These are phyloP conservation scores for Drosophila nr. perissopoda DNA, from an alignment of 2,888 invertebrate species.

Conservation along the genomic window DNA sequence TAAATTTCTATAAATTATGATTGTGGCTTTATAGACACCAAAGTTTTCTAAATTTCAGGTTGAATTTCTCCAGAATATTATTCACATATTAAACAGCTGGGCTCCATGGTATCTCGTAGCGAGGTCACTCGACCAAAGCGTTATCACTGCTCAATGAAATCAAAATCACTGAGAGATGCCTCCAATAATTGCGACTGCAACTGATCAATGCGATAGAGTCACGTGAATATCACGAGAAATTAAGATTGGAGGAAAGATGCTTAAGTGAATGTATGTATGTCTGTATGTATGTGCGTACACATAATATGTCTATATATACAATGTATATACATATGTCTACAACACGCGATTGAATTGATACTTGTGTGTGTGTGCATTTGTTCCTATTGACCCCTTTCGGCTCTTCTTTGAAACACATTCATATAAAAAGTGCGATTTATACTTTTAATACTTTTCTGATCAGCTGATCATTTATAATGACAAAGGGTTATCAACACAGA, in stretches of 20 bases:
- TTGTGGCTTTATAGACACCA: not conserved
- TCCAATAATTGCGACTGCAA: conserved; percentile 14
- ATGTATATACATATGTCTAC: not conserved
- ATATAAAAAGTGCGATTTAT: not conserved
- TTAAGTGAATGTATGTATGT: not conserved
- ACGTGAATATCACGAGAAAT: conserved; percentile 34
- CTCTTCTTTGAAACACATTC: not conserved
- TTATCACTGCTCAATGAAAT: not conserved
- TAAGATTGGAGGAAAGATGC: not conserved
- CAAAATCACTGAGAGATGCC: conserved; percentile 9
- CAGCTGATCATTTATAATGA: conserved; percentile 4
- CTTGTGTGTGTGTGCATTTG: not conserved
- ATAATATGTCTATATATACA: not conserved
- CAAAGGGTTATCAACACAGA: conserved; percentile 17
- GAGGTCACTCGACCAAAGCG: not conserved
- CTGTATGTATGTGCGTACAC: not conserved
- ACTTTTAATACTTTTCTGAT: not conserved
- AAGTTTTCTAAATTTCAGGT: not conserved
- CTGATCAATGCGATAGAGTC: conserved; percentile 13
- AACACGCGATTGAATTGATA: conserved; percentile 9
- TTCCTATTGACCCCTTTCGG: not conserved
- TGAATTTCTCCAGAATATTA: not conserved
- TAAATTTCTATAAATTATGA: not conserved
- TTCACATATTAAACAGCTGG: not conserved
- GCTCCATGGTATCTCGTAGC: not conserved